Percentiles rank a stretch among this genome's conserved stretches.
These are phyloP conservation scores for Dasysyrphus albostriatus DNA, from an alignment of 2,888 invertebrate species.

Conservation along the genomic window DNA sequence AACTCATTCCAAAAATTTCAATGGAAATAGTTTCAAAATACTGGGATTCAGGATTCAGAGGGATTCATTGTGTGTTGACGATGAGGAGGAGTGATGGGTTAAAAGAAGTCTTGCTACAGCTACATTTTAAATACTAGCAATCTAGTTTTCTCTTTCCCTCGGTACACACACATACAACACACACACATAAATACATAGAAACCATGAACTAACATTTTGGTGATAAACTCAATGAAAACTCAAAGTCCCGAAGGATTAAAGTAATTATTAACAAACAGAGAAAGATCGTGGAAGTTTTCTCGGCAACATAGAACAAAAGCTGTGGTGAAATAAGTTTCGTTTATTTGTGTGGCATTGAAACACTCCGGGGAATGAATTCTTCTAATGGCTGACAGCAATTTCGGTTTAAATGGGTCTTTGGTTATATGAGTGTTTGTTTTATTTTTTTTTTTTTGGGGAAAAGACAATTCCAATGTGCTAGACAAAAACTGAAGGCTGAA, in stretches of 20 bases:
- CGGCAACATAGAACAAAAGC: conserved; percentile 37
- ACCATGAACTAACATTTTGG: conserved; percentile 22
- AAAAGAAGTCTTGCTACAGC: not conserved
- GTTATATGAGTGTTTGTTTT: not conserved
- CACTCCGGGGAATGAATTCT: conserved; percentile 39
- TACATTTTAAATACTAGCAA: not conserved
- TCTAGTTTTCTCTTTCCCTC: not conserved
- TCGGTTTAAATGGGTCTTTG: conserved; percentile 1
- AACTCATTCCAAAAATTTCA: conserved; percentile 60
- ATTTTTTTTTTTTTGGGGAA: not conserved
- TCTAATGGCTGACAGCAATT: conserved; percentile 38
- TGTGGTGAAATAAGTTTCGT: conserved; percentile 52
- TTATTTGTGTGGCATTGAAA: conserved; percentile 31
- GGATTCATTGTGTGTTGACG: conserved; percentile 39
- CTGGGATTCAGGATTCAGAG: conserved; percentile 11
- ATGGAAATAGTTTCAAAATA: conserved; percentile 71
- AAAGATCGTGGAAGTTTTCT: conserved; percentile 35
- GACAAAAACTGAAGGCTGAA: not conserved
- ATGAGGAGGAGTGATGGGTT: conserved; percentile 14
- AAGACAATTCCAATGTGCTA: not conserved
- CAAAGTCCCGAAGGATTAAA: conserved; percentile 70
- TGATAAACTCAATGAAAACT: conserved; percentile 52
- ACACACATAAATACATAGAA: not conserved
- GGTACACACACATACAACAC: not conserved
- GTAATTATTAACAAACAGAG: conserved; percentile 72